Evolutionary conservation across 2,113 vertebrate genomes (phyloP).

Genomic region (Malurus elegans): DNA sequence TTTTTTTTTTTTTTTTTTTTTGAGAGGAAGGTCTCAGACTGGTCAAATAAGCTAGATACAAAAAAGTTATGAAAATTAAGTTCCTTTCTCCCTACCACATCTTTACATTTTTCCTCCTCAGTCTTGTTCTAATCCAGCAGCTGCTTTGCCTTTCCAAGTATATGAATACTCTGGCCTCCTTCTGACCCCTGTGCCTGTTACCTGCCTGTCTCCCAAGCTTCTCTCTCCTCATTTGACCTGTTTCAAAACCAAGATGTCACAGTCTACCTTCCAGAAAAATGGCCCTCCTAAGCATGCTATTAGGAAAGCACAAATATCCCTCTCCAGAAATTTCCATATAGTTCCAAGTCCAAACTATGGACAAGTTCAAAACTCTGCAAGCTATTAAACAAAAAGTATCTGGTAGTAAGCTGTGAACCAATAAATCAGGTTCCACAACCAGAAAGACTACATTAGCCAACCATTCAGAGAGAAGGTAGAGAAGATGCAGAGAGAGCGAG

Average conservation of each 20-base stretch:
- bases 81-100: neutral
- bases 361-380: neutral
- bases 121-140: neutral
- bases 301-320: neutral
- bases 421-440: neutral
- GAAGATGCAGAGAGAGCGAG: neutral
- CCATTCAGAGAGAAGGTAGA: neutral
- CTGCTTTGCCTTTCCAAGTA: neutral
- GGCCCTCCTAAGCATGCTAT: neutral
- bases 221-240: neutral
- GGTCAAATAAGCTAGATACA: neutral
- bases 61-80: neutral
- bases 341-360: neutral
- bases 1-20: neutral
- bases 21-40: neutral
- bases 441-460: neutral
- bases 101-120: neutral
- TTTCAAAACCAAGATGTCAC: neutral
- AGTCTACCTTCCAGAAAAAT: neutral
- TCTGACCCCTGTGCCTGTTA: neutral
- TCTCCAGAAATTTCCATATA: neutral
- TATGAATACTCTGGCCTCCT: neutral
- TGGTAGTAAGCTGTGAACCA: neutral
- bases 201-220: neutral
- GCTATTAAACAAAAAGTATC: neutral